Evolutionary conservation across 2,797 vertebrate genomes (phyloP), one percentile per base, ranked within the genome.

Genomic region (Sebastes melanostomus): DNA sequence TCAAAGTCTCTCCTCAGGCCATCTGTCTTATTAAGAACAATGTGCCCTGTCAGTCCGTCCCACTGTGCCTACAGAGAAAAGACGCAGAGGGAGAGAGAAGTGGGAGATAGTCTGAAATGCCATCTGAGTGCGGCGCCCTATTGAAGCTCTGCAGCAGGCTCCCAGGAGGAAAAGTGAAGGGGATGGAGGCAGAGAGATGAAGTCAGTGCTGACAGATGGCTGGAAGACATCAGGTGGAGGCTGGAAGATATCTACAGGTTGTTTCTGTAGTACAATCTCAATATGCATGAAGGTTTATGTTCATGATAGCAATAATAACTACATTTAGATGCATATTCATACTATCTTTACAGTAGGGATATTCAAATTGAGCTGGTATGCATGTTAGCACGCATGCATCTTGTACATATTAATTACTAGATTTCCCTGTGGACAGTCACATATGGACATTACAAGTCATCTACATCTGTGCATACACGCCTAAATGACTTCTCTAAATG

Each of bases 1-100:
- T 98, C 96, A 83, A 99, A 99, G 95, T 99, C 97, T 91, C 96
- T 98, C 91, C 98, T 94, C 85, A 98, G 95, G 88, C 98, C 98
- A 6, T 99, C 97, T 0, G 97, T 98, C 94, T 97, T 98, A 94
- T 99, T 98, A 92, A 99, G 97, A 91, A 97, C 96, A 90, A 99
- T 99, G 80, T 95, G 96, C 20, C 98, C 98, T 22, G 98, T 99
- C 94, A 99, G 95, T 77, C 98, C 98, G 12, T 98, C 96, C 98
- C 98, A 99, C 24, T 96, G 97, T 20, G 97, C 97, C 98, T 99
- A 75, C 10, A 25, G 69, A 63, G 24, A 60, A 22, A 42, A 86
- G 42, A 84, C 9, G 63, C 34, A 80, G 29, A 81, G 54, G 36
- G 55, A 77, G 46, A 75, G 62, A 82, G 34, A 52, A 72, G 36